phyloP scores from a whole-genome alignment of 2,113 vertebrate species.

The Leptosomus discolor region DNA sequence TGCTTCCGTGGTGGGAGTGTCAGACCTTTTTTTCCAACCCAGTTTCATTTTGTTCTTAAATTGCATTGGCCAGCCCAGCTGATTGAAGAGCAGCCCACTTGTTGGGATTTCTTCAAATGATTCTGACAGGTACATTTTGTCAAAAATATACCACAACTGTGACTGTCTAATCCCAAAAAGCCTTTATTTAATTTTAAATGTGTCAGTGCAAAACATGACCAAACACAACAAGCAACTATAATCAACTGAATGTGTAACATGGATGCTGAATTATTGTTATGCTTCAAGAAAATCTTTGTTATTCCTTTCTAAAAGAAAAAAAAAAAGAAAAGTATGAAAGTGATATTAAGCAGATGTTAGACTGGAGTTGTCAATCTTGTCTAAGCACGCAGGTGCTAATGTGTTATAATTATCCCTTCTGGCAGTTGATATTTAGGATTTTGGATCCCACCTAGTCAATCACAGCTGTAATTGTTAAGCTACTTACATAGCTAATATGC shows the following conservation, averaged over 20 bases:
- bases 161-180: constrained; percentile 46
- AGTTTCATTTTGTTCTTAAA: not conserved
- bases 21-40: not conserved
- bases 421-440: constrained; percentile 83
- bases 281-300: constrained; percentile 69
- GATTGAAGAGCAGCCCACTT: not conserved
- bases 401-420: constrained; percentile 85
- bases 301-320: constrained; percentile 66
- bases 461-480: constrained; percentile 83
- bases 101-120: constrained; percentile 32
- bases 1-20: not conserved
- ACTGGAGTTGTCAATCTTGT: constrained; percentile 80
- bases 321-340: constrained; percentile 73
- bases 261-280: constrained; percentile 71
- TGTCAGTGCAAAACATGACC: constrained; percentile 66
- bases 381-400: constrained; percentile 83
- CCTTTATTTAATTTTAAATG: constrained; percentile 37
- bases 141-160: constrained; percentile 17
- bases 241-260: constrained; percentile 50
- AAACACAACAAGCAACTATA: constrained; percentile 54
- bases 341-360: constrained; percentile 82
- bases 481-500: constrained; percentile 79
- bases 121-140: constrained; percentile 44
- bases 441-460: constrained; percentile 86
- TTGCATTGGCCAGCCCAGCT: not conserved